Evolutionary conservation across 2,888 invertebrate species (phyloP), one percentile per base, ranked within the genome.

Genomic region (Orchesella flavescens): DNA sequence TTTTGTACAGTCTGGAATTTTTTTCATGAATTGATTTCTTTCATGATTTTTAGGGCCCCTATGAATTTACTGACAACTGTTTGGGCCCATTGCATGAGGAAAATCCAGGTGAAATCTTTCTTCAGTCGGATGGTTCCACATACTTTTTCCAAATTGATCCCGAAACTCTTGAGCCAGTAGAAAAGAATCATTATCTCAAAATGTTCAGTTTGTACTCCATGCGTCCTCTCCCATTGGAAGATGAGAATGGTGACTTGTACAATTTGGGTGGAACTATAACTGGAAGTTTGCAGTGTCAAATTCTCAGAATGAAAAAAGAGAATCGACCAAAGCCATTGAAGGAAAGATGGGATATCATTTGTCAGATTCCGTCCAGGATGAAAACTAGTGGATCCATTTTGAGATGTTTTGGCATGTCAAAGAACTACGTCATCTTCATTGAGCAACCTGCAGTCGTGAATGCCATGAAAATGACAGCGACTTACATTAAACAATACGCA

Each of bases 351-450:
- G 88, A 88, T 46, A 88, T 89, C 55, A 68, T 90, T 5, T 87
- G 88, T n/a, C 87, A 89, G 3, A 89, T 90, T 63, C 88, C 89
- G 15, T 89, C 89, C 5, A 88, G 89, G 65, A 89, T 89, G 89
- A 89, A 88, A 63, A 89, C 89, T 2, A 87, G 87, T 83, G 89
- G 89, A 78, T 88, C 89, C 9, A 92, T 92, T 88, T 90, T 90
- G 84, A 92, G 92, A 88, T 92, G 92, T 84, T 92, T 92, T 86
- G 91, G 90, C 17, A 90, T 92, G 89, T 90, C 91, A 0, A 91
- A 92, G 82, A 91, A 92, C 84, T 91, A 91, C 89, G 89, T 92
- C 34, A 89, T 92, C 10, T 90, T 92, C 77, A 89, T 92, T 57
- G 92, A 92, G 87, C 91, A 91, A 84, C 91, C 92, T 0, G 87